These are phyloP conservation scores for Glareola pratincola DNA, from an alignment of 2,113 vertebrate species.

Conservation along the genomic window DNA sequence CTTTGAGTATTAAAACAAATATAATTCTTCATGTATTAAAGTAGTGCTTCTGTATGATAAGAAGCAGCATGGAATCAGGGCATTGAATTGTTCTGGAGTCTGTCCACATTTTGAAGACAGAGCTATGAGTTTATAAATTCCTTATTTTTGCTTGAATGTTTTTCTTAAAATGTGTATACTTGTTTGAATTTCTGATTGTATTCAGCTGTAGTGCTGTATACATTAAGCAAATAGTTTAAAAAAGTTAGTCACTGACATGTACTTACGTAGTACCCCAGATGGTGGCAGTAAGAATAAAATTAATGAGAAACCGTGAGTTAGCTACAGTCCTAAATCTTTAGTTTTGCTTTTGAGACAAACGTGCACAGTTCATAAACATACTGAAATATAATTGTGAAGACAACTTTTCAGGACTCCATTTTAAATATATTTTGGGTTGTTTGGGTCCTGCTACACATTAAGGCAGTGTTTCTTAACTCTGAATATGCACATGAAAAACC, in stretches of 20 bases:
- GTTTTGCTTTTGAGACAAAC: neutral
- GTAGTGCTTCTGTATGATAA: neutral
- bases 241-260: neutral
- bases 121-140: neutral
- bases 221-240: neutral
- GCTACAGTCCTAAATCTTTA: neutral
- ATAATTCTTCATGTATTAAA: neutral
- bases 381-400: neutral
- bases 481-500: rapidly evolving
- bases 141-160: neutral
- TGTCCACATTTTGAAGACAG: neutral
- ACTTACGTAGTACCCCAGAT: neutral
- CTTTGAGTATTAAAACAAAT: neutral
- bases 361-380: neutral
- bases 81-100: neutral
- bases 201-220: neutral
- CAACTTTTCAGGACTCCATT: neutral
- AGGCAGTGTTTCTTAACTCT: neutral
- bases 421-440: neutral
- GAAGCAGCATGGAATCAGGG: neutral
- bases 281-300: constrained; percentile 10
- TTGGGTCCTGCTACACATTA: neutral
- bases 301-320: neutral
- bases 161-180: neutral
- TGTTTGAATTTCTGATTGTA: neutral